These are phyloP conservation scores for Xerus rutilus DNA, from an alignment of 2,797 vertebrate species.

Conservation along the genomic window DNA sequence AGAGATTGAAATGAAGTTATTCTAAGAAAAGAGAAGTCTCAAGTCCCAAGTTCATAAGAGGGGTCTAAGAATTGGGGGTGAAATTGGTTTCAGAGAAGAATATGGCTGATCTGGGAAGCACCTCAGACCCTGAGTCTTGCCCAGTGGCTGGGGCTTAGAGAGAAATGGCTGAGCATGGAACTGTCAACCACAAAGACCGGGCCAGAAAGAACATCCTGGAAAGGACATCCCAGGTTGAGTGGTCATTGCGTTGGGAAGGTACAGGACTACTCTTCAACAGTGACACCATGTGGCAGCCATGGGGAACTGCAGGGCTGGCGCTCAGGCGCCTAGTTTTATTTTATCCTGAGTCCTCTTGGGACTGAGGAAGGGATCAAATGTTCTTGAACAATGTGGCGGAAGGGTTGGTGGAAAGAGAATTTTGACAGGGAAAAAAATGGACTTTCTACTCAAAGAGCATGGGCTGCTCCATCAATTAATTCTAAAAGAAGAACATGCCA, in stretches of 20 bases:
- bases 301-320: not conserved
- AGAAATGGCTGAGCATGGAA: not conserved
- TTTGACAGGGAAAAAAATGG: not conserved
- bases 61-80: not conserved
- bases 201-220: not conserved
- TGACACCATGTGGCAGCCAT: not conserved
- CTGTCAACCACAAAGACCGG: not conserved
- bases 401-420: not conserved
- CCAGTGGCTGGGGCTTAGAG: not conserved
- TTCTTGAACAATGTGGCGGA: not conserved
- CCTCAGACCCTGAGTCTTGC: not conserved
- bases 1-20: not conserved
- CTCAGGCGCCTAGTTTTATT: not conserved
- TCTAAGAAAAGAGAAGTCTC: not conserved
- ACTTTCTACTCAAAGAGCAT: not conserved
- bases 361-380: no score
- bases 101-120: not conserved
- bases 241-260: fast-evolving
- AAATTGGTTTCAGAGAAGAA: not conserved
- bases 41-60: not conserved
- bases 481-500: not conserved
- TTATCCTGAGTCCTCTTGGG: not conserved
- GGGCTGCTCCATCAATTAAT: not conserved
- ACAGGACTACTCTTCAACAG: constrained; percentile 65
- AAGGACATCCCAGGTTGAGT: fast-evolving